Base-by-base conservation (phyloP, 2,113 vertebrate species). In the Lophius piscatorius region DNA sequence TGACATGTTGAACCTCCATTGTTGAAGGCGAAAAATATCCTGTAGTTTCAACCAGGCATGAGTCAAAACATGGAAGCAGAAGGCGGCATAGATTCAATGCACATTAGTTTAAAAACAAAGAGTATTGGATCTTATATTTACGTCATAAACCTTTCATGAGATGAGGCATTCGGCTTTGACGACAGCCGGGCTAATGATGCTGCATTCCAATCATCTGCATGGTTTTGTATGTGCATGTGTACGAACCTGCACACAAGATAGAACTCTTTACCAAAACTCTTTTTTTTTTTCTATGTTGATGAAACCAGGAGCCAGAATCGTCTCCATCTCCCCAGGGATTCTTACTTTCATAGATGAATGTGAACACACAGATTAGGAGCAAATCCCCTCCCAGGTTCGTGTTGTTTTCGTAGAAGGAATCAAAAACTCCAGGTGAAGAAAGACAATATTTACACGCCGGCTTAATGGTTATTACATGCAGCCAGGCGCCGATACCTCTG, bases 391-490 rank as follows among this genome's bases (percentile, higher is more conserved):
- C 39, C 17, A 50, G 41, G 45, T 57, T 49, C 2, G 1, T 1
- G 34, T 60, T 59, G 18, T 20, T 54, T 70, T 73, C 10, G 50
- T 33, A 38, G 56, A 4, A 18, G 16, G 8, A 16, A 38, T 8
- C 47, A 34, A 60, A 83, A 55, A 29, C 38, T 59, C 52, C 42
- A 38, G 41, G 55, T 31, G 63, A 31, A 59, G 22, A 70, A 65
- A 58, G 42, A 42, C 44, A 78, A 57, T 78, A 58, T 77, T 77
- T 77, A 28, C 44, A 41, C 34, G 70, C 59, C 41, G 45, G 50
- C 45, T 16, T 67, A 65, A 78, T 70, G 24, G 9, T 41, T 31
- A 67, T 75, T 63, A 54, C 63, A 56, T 63, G 58, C 39, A 33
- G 48, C 45, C 44, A 6, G 42, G 24, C 36, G 23, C 47, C 49